phyloP scores from a whole-genome alignment of 2,113 vertebrate species.

The Cygnus buccinator region DNA sequence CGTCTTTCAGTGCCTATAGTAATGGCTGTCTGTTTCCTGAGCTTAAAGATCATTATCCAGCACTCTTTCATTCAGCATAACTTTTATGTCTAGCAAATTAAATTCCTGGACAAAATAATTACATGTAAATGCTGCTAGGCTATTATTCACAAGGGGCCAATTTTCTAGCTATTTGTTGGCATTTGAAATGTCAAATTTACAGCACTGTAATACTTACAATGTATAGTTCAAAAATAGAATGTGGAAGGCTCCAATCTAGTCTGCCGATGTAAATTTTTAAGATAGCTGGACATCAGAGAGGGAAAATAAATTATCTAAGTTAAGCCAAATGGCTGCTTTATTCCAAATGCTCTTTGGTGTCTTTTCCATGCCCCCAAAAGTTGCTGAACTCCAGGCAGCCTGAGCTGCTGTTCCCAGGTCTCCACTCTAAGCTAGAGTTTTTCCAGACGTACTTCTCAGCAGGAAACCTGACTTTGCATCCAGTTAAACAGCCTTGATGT shows the following conservation, averaged over 20 bases:
- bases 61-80: conserved; percentile 60
- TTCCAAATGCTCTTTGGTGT: background rate
- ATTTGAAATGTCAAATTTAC: conserved; percentile 74
- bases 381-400: fast-evolving
- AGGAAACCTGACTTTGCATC: background rate
- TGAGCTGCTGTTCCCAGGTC: fast-evolving
- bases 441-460: background rate
- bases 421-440: background rate
- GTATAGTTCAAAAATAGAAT: conserved; percentile 47
- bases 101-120: conserved; percentile 77
- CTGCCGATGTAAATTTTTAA: conserved; percentile 13
- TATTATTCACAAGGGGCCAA: conserved; percentile 74
- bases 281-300: conserved; percentile 33
- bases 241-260: conserved; percentile 56
- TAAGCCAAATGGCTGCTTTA: background rate
- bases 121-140: conserved; percentile 67
- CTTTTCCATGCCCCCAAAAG: background rate
- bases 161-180: conserved; percentile 76
- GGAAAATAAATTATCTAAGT: conserved; percentile 1
- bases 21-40: conserved; percentile 4
- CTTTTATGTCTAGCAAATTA: conserved; percentile 73
- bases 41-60: conserved; percentile 51
- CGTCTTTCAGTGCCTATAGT: background rate
- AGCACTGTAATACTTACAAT: conserved; percentile 47
- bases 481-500: fast-evolving